Conservation (phyloP, 2,113 vertebrate genomes). For the Plecturocebus donacophilus region DNA sequence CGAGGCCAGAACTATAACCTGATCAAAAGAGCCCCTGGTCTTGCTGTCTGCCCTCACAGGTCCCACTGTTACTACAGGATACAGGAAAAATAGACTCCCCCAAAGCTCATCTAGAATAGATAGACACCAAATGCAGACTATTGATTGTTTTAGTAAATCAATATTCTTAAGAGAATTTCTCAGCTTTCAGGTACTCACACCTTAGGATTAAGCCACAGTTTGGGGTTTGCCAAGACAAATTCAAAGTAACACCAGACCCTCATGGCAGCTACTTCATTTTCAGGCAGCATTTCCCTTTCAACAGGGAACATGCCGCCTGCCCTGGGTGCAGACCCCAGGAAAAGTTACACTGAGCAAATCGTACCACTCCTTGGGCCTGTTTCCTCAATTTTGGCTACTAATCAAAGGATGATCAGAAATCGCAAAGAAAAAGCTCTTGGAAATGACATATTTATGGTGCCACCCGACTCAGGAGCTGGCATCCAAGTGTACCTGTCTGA, state of each 20-base stretch:
- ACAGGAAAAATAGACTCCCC: neutral
- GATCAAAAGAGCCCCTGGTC: neutral
- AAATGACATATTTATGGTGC: neutral
- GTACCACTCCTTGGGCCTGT: neutral
- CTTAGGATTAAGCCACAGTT: neutral
- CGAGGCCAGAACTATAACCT: neutral
- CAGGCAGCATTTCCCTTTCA: neutral
- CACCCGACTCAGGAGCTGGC: neutral
- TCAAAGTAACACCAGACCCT: neutral
- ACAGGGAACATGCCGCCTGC: accelerated
- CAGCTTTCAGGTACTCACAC: neutral
- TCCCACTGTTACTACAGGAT: neutral
- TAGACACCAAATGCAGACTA: neutral
- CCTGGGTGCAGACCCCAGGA: neutral
- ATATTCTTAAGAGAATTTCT: slow-evolving; percentile 33
- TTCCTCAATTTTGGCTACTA: slow-evolving; percentile 12
- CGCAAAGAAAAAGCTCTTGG: neutral
- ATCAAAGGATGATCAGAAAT: neutral
- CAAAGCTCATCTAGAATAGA: neutral
- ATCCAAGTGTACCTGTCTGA: neutral
- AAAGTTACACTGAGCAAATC: neutral
- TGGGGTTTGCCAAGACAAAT: neutral
- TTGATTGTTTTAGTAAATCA: neutral
- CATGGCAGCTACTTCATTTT: neutral
- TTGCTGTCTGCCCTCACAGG: neutral